phyloP scores from a whole-genome alignment of 2,113 vertebrate genomes.

The Mesitornis unicolor region DNA sequence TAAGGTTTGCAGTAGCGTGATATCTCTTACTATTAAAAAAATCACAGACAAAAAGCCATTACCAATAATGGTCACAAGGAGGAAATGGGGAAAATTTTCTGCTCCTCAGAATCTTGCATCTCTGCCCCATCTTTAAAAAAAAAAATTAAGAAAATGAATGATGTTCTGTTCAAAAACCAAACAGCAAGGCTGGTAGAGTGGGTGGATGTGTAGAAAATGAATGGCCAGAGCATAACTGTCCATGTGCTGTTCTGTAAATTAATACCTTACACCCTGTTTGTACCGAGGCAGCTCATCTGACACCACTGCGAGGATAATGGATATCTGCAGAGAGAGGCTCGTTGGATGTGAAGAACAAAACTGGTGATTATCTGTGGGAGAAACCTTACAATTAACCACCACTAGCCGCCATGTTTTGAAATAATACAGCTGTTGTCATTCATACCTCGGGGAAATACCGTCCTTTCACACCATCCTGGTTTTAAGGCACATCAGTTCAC shows the following conservation, averaged over 20 bases:
- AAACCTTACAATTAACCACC: not conserved
- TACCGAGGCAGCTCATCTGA: not conserved
- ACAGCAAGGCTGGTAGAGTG: not conserved
- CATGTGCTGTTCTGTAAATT: not conserved
- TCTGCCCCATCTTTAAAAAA: not conserved
- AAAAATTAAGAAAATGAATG: not conserved
- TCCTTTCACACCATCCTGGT: not conserved
- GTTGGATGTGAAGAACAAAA: not conserved
- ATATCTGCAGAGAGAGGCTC: not conserved
- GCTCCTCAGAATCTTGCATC: not conserved
- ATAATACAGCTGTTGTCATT: not conserved
- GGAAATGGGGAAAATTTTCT: not conserved
- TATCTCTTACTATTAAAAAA: not conserved
- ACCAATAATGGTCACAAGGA: not conserved
- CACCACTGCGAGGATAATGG: not conserved
- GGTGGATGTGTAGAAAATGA: not conserved
- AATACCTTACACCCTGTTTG: not conserved
- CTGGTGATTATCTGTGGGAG: not conserved
- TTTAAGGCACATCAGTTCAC: not conserved
- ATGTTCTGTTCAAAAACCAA: not conserved
- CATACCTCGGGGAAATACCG: not conserved
- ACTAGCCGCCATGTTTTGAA: not conserved
- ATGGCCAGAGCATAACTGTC: not conserved
- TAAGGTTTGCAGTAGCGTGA: not conserved
- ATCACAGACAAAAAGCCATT: not conserved